Evolutionary conservation across 2,888 invertebrate species (phyloP).

Genomic region (Nezara viridula): DNA sequence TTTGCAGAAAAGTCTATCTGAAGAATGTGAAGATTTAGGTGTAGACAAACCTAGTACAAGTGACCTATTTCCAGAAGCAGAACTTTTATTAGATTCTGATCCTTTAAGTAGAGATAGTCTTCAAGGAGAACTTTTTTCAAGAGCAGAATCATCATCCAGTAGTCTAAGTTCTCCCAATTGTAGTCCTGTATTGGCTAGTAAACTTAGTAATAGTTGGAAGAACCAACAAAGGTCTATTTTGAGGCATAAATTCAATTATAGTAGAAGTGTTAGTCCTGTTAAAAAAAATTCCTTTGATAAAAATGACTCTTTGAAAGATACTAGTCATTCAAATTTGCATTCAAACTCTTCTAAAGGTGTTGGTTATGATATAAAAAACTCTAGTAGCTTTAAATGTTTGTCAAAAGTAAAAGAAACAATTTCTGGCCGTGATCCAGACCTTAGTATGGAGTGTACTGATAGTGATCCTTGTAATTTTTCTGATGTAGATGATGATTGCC

Average conservation of each 20-base stretch:
- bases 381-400: conserved; percentile 48
- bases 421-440: not conserved
- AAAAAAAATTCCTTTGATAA: conserved; percentile 54
- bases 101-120: conserved; percentile 73
- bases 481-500: conserved; percentile 66
- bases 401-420: conserved; percentile 54
- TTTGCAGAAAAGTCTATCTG: conserved; percentile 80
- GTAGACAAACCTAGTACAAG: conserved; percentile 86
- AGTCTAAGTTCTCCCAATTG: conserved; percentile 66
- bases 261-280: conserved; percentile 49
- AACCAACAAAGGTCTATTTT: conserved; percentile 60
- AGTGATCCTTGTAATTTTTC: conserved; percentile 62
- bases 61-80: conserved; percentile 84
- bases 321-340: not conserved
- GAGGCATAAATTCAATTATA: conserved; percentile 51
- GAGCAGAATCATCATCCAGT: conserved; percentile 70
- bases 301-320: conserved; percentile 37
- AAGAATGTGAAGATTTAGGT: conserved; percentile 84
- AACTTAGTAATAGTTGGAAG: conserved; percentile 59
- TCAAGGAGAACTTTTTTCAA: conserved; percentile 68
- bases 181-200: conserved; percentile 64
- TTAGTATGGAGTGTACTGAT: conserved; percentile 58
- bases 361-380: conserved; percentile 30
- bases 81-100: conserved; percentile 79
- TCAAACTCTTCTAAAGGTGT: conserved; percentile 8